phyloP scores from a whole-genome alignment of 2,113 vertebrate species.

The Danionella cerebrum region DNA sequence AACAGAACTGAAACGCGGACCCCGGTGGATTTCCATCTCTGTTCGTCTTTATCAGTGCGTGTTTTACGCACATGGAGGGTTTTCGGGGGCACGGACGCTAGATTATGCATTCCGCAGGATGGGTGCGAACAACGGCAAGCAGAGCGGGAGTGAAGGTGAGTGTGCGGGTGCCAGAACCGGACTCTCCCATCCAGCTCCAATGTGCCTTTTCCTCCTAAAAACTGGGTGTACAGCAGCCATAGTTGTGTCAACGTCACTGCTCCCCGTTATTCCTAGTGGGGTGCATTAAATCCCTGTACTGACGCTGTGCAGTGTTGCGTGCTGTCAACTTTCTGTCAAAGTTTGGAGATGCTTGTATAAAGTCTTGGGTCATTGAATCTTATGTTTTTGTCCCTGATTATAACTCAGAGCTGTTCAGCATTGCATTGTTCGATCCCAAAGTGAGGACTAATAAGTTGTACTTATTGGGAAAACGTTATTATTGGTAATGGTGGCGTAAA shows the following conservation, averaged over 20 bases:
- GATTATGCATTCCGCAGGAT: constrained; percentile 76
- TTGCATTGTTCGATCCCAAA: too few relatives aligned
- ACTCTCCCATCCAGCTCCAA: constrained; percentile 12
- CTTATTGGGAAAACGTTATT: too few relatives aligned
- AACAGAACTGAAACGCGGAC: neutral
- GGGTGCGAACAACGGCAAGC: constrained; percentile 85
- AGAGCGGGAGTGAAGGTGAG: constrained; percentile 85
- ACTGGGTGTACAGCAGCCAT: constrained; percentile 12
- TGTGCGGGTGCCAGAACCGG: constrained; percentile 56
- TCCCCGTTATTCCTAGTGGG: constrained; percentile 5
- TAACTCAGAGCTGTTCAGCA: too few relatives aligned
- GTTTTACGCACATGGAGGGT: constrained; percentile 36
- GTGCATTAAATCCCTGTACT: neutral
- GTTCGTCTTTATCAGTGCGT: constrained; percentile 3
- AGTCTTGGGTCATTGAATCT: too few relatives aligned
- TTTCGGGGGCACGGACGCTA: constrained; percentile 34
- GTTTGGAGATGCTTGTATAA: too few relatives aligned
- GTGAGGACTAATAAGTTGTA: too few relatives aligned
- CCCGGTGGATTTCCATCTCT: neutral
- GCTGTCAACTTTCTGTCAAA: neutral
- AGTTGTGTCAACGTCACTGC: constrained; percentile 21
- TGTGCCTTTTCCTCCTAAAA: constrained; percentile 3
- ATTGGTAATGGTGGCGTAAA: too few relatives aligned
- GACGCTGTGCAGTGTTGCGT: neutral
- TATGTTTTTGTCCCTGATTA: too few relatives aligned